Percentiles rank a stretch among this genome's conserved stretches.
Evolutionary conservation across 2,797 vertebrate species (phyloP).

Genomic region (Otus scops): DNA sequence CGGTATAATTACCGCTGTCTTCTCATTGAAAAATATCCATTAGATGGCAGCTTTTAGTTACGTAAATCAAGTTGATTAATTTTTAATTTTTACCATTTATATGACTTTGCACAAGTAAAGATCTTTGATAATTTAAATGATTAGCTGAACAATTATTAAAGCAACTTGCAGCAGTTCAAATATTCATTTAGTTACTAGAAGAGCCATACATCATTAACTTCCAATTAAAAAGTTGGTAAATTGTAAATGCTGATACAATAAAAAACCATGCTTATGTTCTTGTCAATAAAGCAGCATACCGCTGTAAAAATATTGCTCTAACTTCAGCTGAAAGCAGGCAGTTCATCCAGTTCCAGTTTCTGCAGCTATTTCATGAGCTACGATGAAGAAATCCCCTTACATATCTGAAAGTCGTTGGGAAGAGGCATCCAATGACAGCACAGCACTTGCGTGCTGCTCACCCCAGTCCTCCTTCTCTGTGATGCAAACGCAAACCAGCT

Average conservation of each 20-base stretch:
- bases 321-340: not conserved
- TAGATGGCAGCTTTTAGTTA: conserved; percentile 91
- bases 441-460: not conserved
- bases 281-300: not conserved
- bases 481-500: not conserved
- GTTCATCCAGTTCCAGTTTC: not conserved
- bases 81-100: conserved; percentile 90
- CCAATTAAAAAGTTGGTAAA: conserved; percentile 75
- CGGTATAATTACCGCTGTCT: conserved; percentile 94
- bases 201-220: conserved; percentile 75
- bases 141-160: conserved; percentile 89
- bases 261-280: not conserved
- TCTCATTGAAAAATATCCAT: conserved; percentile 98
- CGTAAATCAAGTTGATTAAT: conserved; percentile 95
- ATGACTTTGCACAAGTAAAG: conserved; percentile 87
- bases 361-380: not conserved
- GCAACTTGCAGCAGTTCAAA: conserved; percentile 83
- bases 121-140: conserved; percentile 92
- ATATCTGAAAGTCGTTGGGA: not conserved
- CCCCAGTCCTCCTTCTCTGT: not conserved
- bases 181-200: conserved; percentile 80
- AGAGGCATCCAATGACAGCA: not conserved
- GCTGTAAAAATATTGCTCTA: not conserved
- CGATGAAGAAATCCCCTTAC: not conserved
- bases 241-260: conserved; percentile 55